A percentile compares a stretch with the other conserved stretches of the same genome.
Conservation (phyloP, 2,888 invertebrate genomes). For the Pandemis heparana region DNA sequence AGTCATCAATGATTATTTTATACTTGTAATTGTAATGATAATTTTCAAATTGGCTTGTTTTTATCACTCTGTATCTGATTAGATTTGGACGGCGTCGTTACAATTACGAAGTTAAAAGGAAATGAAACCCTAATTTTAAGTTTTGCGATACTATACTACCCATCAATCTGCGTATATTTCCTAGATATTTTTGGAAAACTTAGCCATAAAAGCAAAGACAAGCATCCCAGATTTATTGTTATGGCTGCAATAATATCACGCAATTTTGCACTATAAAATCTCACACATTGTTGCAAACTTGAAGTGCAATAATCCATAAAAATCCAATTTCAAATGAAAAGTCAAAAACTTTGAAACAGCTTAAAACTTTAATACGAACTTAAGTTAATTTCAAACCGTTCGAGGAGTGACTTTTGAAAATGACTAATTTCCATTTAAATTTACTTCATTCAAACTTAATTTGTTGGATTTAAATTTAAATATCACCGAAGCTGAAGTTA, state of each 20-base stretch:
- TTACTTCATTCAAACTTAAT: slow-evolving; percentile 4
- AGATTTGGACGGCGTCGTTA: too few species aligned
- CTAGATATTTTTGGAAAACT: background rate
- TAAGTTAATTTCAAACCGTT: slow-evolving; percentile 13
- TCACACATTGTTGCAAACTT: slow-evolving; percentile 33
- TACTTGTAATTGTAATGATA: too few species aligned
- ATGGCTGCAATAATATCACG: slow-evolving; percentile 25
- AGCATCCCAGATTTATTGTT: slow-evolving; percentile 32
- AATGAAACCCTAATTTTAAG: too few species aligned
- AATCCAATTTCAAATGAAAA: slow-evolving; percentile 7
- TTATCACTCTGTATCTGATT: too few species aligned
- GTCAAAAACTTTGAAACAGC: slow-evolving; percentile 22
- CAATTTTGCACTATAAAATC: slow-evolving; percentile 20
- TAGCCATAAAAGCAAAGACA: slow-evolving; percentile 20
- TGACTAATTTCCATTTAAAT: slow-evolving; percentile 6
- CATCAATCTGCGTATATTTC: slow-evolving; percentile 15
- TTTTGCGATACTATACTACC: background rate
- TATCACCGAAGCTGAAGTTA: background rate
- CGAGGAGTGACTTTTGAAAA: background rate
- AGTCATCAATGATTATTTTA: too few species aligned
- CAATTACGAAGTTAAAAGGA: too few species aligned
- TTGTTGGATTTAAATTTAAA: background rate
- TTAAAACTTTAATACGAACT: slow-evolving; percentile 18
- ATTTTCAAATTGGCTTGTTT: too few species aligned
- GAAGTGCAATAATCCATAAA: slow-evolving; percentile 29